Evolutionary conservation across 2,797 vertebrate genomes (phyloP).

Genomic region (Rhinichthys osculus): DNA sequence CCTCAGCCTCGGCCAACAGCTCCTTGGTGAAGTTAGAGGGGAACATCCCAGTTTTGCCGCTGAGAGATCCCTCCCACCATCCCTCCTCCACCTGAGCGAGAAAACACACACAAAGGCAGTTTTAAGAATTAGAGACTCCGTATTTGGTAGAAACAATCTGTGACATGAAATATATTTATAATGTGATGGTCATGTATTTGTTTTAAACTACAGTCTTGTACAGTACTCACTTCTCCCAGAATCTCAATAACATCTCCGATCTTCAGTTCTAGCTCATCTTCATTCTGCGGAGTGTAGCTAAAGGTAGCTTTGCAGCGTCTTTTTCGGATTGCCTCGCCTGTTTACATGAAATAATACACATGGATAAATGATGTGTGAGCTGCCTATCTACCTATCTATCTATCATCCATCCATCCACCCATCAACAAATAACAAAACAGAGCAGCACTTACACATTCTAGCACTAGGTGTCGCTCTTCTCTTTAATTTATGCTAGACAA

Average conservation of each 20-base stretch:
- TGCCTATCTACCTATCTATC: not conserved
- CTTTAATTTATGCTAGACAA: slow-evolving; percentile 16
- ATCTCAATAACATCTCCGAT: slow-evolving; percentile 95
- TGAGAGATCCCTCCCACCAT: slow-evolving; percentile 95
- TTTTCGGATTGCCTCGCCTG: slow-evolving; percentile 90
- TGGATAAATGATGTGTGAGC: not conserved
- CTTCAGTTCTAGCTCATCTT: slow-evolving; percentile 95
- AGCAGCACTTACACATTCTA: slow-evolving; percentile 26
- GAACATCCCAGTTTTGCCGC: slow-evolving; percentile 96
- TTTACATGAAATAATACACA: not conserved
- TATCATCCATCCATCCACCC: not conserved
- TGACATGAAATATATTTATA: not conserved
- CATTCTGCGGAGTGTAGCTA: slow-evolving; percentile 96
- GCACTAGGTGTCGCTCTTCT: slow-evolving; percentile 62
- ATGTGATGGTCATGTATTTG: not conserved
- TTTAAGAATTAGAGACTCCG: not conserved
- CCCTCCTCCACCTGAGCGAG: slow-evolving; percentile 91
- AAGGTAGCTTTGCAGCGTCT: slow-evolving; percentile 95
- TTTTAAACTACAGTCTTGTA: not conserved
- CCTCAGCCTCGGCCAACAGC: slow-evolving; percentile 80
- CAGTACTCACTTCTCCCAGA: slow-evolving; percentile 85
- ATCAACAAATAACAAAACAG: slow-evolving; percentile 15
- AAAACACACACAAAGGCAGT: slow-evolving; percentile 40
- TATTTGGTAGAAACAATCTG: not conserved
- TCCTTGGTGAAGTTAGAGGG: slow-evolving; percentile 98